Base-by-base conservation (phyloP, 2,797 vertebrate species). In the Prionace glauca region DNA sequence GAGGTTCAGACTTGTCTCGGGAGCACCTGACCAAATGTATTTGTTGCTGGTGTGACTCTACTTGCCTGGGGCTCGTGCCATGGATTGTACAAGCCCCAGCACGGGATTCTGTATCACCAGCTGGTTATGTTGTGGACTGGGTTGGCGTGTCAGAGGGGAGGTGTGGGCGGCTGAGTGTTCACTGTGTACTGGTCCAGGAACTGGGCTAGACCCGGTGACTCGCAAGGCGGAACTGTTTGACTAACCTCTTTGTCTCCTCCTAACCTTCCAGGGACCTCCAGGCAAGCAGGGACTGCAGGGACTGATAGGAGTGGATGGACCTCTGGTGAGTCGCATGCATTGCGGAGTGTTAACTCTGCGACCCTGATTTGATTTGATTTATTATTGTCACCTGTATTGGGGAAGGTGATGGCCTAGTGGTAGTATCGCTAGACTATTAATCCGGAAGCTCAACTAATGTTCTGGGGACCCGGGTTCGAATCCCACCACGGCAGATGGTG, bases 221-320 rank as follows among this genome's bases (percentile, higher is more conserved):
- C 36, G 1, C 20, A 45, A 65, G 3, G 16, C 62, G 60, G 12
- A n/a, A 14, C 14, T 11, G 14, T 41, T 69, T 92, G 62, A 92
- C 60, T 92, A 3, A 92, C 14, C 9, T 91, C 32, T 92, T 41
- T 0, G 10, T 69, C 36, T 77, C 71, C 32, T 56, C 4, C 84
- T 26, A 20, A 45, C 69, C 5, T 5, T 96, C 41, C 97, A 99
- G 99, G 99, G 99, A 79, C 98, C 98, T 0, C 97, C 96, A 1
- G 99, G 99, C 87, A 98, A 98, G 96, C 96, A 96, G 26, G 99
- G 99, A 93, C 97, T 99, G 95, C 97, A 96, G 81, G 99, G 99
- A 29, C 96, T 98, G 20, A 95, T 98, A 69, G 99, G 99, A 95
- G 97, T 98, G 0, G 98, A 99, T 3, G 99, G 99, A 0, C 98